These are phyloP conservation scores for Pelochelys cantorii DNA, from an alignment of 2,797 vertebrate species.

Conservation along the genomic window DNA sequence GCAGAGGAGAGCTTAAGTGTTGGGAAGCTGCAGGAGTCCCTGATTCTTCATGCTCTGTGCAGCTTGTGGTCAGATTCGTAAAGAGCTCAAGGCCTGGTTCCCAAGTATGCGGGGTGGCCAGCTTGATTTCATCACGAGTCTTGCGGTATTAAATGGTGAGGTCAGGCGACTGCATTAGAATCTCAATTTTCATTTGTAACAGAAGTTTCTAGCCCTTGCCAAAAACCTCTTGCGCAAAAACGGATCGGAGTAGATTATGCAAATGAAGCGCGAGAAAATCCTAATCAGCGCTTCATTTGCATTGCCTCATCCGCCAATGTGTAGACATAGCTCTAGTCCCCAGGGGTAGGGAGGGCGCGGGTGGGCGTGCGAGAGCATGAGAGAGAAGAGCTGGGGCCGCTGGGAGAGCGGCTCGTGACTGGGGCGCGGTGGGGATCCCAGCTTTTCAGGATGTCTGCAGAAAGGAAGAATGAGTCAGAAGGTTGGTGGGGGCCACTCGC, in stretches of 20 bases:
- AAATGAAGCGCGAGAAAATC: too few relatives aligned
- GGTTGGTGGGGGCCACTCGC: slow-evolving; percentile 49
- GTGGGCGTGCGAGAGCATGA: too few relatives aligned
- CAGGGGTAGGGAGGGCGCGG: too few relatives aligned
- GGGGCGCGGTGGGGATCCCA: slow-evolving; percentile 43
- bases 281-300: too few relatives aligned
- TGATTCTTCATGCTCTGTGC: neutral
- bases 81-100: neutral
- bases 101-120: neutral
- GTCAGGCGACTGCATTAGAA: neutral
- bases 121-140: neutral
- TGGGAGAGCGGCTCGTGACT: slow-evolving; percentile 75
- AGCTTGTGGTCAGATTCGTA: neutral
- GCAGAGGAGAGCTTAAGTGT: neutral
- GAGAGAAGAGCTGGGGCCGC: too few relatives aligned
- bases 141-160: neutral
- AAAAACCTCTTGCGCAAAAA: too few relatives aligned
- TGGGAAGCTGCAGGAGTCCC: neutral
- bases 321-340: too few relatives aligned
- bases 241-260: too few relatives aligned
- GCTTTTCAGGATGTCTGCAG: slow-evolving; percentile 54
- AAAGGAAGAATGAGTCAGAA: slow-evolving; percentile 58
- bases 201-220: neutral
- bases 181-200: neutral
- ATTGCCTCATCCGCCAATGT: too few relatives aligned